These are phyloP conservation scores for Hemiprocne comata DNA, from an alignment of 2,113 vertebrate genomes.

Conservation along the genomic window DNA sequence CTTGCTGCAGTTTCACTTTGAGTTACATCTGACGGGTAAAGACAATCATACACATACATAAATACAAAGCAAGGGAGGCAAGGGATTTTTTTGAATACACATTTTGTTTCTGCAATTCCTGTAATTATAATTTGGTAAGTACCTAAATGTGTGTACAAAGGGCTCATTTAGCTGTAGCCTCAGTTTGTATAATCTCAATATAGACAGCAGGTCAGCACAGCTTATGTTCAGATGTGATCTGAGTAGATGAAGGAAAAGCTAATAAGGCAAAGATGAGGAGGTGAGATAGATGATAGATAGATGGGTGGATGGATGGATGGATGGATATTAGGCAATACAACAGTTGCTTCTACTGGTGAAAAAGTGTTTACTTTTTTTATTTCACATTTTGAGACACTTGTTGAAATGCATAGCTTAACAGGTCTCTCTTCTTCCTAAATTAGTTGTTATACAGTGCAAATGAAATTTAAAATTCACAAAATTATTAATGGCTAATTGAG, in stretches of 20 bases:
- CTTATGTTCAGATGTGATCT: background rate
- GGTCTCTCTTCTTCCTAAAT: background rate
- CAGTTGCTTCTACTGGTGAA: background rate
- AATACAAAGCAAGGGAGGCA: background rate
- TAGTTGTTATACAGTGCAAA: background rate
- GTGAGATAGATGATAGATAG: background rate
- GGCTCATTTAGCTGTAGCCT: background rate
- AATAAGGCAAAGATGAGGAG: background rate
- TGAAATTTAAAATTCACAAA: constrained; percentile 41
- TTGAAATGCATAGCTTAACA: background rate
- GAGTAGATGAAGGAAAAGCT: background rate
- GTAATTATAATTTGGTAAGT: background rate
- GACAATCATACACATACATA: background rate
- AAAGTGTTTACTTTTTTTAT: background rate
- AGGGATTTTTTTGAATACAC: background rate
- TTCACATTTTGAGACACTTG: background rate
- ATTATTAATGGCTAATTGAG: constrained; percentile 50
- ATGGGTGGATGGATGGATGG: no score
- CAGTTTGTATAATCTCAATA: background rate
- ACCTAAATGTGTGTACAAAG: background rate
- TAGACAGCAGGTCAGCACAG: background rate
- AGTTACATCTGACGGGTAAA: background rate
- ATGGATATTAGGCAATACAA: background rate
- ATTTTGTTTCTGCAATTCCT: background rate
- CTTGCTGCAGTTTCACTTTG: background rate